Conservation (phyloP, 2,113 vertebrate genomes). For the Talpa occidentalis region DNA sequence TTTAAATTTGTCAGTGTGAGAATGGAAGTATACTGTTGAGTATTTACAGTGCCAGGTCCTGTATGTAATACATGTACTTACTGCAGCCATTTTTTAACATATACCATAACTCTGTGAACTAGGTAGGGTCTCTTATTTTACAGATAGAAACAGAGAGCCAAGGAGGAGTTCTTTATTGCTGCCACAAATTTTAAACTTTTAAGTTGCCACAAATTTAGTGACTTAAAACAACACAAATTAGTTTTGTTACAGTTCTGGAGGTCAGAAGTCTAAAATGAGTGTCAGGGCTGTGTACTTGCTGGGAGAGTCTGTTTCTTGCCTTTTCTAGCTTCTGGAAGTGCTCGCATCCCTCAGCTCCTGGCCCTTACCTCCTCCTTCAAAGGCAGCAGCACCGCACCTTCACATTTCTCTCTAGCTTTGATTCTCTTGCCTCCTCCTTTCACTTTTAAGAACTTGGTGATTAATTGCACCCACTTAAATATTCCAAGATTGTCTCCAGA, state of each 20-base stretch:
- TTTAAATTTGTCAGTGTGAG: neutral
- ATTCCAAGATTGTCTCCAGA: neutral
- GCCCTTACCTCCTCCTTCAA: neutral
- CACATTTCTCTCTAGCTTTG: neutral
- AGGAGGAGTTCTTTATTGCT: neutral
- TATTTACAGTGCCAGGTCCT: neutral
- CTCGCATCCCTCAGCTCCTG: neutral
- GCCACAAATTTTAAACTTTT: neutral
- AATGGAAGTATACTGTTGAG: fast-evolving
- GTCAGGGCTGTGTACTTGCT: neutral
- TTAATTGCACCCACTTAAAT: neutral
- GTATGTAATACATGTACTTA: neutral
- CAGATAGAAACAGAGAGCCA: neutral
- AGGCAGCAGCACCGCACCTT: neutral
- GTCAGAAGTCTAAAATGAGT: neutral
- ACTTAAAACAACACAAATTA: too few species aligned
- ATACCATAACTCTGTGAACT: neutral
- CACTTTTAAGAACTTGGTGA: neutral
- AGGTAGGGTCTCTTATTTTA: neutral
- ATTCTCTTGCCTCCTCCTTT: too few species aligned
- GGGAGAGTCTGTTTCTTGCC: neutral
- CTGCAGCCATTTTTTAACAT: neutral
- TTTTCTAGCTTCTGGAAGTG: neutral
- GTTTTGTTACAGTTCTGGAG: neutral
- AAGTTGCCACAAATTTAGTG: neutral